Evolutionary conservation across 2,797 vertebrate genomes (phyloP), one percentile per base, ranked within the genome.

Genomic region (Crocodylus rhombifer): DNA sequence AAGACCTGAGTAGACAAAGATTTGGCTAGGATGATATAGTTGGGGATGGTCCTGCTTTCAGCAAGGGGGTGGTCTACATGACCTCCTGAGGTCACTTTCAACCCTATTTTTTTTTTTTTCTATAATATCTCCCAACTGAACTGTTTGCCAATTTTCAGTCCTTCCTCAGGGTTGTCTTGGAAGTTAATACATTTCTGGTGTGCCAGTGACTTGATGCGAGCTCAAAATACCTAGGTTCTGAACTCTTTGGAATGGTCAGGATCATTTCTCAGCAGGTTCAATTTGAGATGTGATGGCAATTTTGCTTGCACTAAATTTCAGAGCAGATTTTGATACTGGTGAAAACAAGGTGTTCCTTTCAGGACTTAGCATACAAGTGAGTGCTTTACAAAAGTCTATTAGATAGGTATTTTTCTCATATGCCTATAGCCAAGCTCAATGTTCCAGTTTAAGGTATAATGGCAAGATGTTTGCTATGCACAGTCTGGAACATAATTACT

Each of bases 251-350:
- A 69, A 30, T 67, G 65, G 9, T 69, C 20, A 23, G 67, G 18
- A 69, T 30, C 28, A 17, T 65, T 23, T 36, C 11, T 20, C 33
- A 18, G 28, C 33, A 6, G 4, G 12, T 69, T 69, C 36, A 21
- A 69, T 69, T 69, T 69, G 14, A 62, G 30, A 6, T 1, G 25
- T 1, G 10, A 0, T 3, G 2, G 1, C 33, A 20, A 26, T n/a
- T 23, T 62, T 78, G 1, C 82, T 55, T 90, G 51, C 63, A 17
- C 10, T 11, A 6, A 30, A 11, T 7, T 23, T 61, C 33, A 3
- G 15, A 67, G 6, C 1, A 60, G 2, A 7, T 87, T 30, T 26
- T 8, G 1, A 18, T 67, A 57, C 7, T 36, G 55, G 5, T 62
- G 5, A 65, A 75, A 89, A 83, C 2, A 1, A 11, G 64, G 3